These are phyloP conservation scores for Oxycera nigricornis DNA, from an alignment of 2,888 invertebrate genomes.

Conservation along the genomic window DNA sequence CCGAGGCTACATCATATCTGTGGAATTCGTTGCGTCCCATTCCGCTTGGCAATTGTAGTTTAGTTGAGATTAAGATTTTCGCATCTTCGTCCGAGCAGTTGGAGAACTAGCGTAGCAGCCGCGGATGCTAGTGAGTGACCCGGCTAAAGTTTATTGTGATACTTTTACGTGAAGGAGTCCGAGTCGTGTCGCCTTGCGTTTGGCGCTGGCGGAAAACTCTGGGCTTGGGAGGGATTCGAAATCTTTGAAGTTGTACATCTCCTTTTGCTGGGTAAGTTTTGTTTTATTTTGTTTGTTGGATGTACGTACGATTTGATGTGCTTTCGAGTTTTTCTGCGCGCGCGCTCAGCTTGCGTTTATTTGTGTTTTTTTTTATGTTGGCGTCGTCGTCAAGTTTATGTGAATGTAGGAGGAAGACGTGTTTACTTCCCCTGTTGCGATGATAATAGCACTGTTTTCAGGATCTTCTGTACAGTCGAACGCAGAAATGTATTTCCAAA, in stretches of 20 bases:
- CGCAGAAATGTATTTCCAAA: background rate
- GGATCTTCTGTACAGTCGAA: background rate
- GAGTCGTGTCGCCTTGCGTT: background rate
- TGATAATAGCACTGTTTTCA: background rate
- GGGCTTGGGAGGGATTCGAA: background rate
- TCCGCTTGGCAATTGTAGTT: background rate
- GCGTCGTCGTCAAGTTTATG: background rate
- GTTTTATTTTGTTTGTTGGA: background rate
- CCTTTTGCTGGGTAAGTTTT: background rate
- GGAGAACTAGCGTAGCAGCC: background rate
- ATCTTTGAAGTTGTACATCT: background rate
- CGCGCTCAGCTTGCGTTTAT: background rate
- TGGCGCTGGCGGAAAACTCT: background rate
- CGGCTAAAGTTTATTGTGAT: constrained; percentile 6
- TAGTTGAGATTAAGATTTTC: background rate
- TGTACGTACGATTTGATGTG: background rate
- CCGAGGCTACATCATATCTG: background rate
- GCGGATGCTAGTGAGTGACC: background rate
- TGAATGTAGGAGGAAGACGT: too few species aligned
- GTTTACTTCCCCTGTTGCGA: background rate
- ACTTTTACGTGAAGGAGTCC: background rate
- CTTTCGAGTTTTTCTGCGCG: constrained; percentile 4
- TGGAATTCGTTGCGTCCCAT: background rate
- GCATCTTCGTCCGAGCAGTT: background rate
- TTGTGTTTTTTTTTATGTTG: background rate